Evolutionary conservation across 1,140 invertebrate species (phyloP).

Genomic region (Agrilus planipennis): DNA sequence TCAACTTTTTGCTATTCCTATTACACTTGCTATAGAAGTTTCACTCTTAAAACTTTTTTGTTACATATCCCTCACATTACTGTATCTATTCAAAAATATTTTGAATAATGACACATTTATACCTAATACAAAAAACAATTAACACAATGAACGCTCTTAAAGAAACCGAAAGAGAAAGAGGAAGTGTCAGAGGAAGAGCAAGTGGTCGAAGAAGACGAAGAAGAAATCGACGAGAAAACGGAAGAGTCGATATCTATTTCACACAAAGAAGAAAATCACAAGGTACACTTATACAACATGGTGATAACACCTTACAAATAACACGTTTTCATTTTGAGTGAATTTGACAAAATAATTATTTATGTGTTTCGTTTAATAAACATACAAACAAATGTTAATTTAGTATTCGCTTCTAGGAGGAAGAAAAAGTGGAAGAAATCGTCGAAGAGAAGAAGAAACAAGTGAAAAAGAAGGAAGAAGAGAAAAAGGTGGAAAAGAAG

Average conservation of each 20-base stretch:
- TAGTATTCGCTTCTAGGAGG: not conserved
- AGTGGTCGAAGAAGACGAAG: conserved; percentile 26
- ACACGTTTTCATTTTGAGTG: not conserved
- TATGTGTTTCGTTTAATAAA: not conserved
- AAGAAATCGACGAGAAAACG: conserved; percentile 9
- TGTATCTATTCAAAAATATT: too few relatives aligned
- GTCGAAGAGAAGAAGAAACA: conserved; percentile 13
- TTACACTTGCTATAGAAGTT: too few relatives aligned
- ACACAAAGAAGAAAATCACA: not conserved
- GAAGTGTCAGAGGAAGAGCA: conserved; percentile 10
- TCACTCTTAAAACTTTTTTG: too few relatives aligned
- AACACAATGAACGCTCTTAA: too few relatives aligned
- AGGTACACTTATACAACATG: conserved; percentile 11
- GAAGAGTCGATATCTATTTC: conserved; percentile 11
- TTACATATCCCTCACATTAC: too few relatives aligned
- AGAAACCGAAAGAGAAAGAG: too few relatives aligned
- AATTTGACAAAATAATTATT: not conserved
- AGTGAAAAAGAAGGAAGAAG: conserved; percentile 30
- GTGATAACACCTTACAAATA: conserved; percentile 1
- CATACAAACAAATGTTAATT: not conserved
- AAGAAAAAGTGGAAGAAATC: conserved; percentile 1
- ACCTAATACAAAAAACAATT: too few relatives aligned
- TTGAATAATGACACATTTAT: too few relatives aligned
- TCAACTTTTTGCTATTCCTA: too few relatives aligned
- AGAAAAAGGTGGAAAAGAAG: conserved; percentile 32